Percentiles rank a stretch among this genome's conserved stretches.
These are phyloP conservation scores for Anodontia alba DNA, from an alignment of 2,888 invertebrate genomes.

Conservation along the genomic window DNA sequence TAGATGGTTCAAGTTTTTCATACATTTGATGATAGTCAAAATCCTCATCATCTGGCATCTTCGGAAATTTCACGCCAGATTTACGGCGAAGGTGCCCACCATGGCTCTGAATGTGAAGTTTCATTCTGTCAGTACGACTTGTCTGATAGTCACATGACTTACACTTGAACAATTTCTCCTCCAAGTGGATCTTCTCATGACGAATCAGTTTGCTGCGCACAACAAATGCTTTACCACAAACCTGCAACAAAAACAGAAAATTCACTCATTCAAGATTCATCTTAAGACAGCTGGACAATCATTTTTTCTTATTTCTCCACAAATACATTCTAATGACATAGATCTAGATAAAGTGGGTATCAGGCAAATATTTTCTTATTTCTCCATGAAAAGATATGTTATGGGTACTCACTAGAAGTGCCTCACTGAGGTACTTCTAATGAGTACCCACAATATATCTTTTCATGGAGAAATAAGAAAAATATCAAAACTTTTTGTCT, in stretches of 20 bases:
- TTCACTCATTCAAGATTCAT: neutral
- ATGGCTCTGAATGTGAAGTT: constrained; percentile 86
- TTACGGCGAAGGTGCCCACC: constrained; percentile 40
- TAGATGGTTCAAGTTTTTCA: constrained; percentile 37
- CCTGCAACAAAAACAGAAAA: constrained; percentile 27
- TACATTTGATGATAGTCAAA: constrained; percentile 53
- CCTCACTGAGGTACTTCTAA: no score
- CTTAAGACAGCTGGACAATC: no score
- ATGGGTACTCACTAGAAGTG: no score
- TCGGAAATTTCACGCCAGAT: neutral
- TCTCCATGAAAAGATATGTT: no score
- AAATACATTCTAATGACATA: no score
- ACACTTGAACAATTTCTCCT: constrained; percentile 89
- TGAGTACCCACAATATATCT: no score
- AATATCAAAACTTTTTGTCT: no score
- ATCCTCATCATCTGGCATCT: constrained; percentile 15
- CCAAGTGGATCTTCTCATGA: constrained; percentile 89
- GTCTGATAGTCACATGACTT: constrained; percentile 89
- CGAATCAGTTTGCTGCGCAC: constrained; percentile 89
- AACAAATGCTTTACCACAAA: constrained; percentile 88
- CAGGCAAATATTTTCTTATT: no score
- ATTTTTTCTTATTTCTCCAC: no score
- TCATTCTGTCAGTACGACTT: constrained; percentile 88
- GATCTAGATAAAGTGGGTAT: no score
- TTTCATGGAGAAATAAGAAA: no score